A percentile compares a stretch with the other conserved stretches of the same genome.
These are phyloP conservation scores for Sterna hirundo DNA, from an alignment of 2,113 vertebrate species.

Conservation along the genomic window DNA sequence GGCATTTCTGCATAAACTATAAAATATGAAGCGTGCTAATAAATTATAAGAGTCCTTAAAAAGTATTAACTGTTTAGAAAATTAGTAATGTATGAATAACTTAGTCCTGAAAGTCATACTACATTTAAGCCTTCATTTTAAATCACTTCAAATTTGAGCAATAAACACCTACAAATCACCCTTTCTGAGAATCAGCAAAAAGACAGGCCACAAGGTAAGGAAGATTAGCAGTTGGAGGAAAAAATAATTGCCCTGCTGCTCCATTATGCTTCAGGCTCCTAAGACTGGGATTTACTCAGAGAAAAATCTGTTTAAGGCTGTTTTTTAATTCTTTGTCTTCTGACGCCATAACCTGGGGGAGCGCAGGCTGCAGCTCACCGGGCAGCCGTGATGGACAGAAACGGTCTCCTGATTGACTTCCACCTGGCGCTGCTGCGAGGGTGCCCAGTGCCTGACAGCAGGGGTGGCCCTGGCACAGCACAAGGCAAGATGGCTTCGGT, in stretches of 20 bases:
- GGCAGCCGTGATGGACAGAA: neutral
- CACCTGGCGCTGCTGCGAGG: neutral
- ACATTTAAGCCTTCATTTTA: neutral
- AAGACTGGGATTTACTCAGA: neutral
- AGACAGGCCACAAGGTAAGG: neutral
- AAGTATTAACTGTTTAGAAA: constrained; percentile 19
- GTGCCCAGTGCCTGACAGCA: accelerated
- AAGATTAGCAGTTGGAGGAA: neutral
- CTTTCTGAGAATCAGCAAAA: neutral
- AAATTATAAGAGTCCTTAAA: neutral
- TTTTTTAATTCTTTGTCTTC: neutral
- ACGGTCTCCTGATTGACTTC: neutral
- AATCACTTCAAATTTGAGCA: neutral
- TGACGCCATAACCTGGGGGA: neutral
- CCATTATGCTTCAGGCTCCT: neutral
- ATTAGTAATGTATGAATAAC: neutral
- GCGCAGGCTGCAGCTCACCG: accelerated
- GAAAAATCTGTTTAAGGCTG: neutral
- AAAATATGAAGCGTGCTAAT: neutral
- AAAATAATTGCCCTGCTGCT: neutral
- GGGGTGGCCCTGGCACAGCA: neutral
- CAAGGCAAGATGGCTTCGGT: neutral
- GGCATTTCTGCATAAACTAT: neutral
- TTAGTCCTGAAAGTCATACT: neutral
- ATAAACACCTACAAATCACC: neutral